Percentiles rank a stretch among this genome's conserved stretches.
Evolutionary conservation across 1,140 invertebrate genomes (phyloP).

Genomic region (Leptonema lineaticorne): DNA sequence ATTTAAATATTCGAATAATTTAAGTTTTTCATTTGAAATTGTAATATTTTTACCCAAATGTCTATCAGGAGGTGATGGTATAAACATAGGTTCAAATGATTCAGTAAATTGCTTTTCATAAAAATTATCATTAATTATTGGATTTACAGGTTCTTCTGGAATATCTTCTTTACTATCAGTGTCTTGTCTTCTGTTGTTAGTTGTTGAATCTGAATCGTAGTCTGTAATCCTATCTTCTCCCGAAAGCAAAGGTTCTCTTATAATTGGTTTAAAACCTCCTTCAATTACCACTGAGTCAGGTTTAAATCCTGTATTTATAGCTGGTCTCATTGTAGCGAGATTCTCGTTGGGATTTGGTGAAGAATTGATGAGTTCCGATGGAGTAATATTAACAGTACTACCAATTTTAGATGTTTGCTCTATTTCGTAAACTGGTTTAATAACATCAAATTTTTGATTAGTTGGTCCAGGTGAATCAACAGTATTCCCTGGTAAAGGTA

Average conservation of each 20-base stretch:
- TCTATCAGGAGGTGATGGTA: constrained; percentile 66
- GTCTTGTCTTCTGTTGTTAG: constrained; percentile 56
- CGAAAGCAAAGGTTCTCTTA: constrained; percentile 59
- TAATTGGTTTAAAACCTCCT: constrained; percentile 79
- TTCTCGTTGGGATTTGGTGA: constrained; percentile 45
- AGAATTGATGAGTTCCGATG: constrained; percentile 56
- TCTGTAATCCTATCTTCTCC: constrained; percentile 57
- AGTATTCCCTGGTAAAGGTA: constrained; percentile 39
- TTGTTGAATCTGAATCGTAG: constrained; percentile 50
- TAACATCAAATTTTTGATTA: constrained; percentile 31
- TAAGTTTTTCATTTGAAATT: constrained; percentile 50
- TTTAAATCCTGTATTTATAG: constrained; percentile 74
- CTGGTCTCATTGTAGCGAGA: constrained; percentile 49
- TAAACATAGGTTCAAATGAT: constrained; percentile 72
- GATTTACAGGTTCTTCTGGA: constrained; percentile 52
- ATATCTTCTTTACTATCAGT: constrained; percentile 55
- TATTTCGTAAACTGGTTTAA: constrained; percentile 41
- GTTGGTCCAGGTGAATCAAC: constrained; percentile 34
- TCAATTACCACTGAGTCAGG: constrained; percentile 78
- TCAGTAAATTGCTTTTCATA: constrained; percentile 55
- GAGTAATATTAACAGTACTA: constrained; percentile 48
- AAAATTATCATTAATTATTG: constrained; percentile 36
- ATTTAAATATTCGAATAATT: constrained; percentile 47
- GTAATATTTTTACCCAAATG: constrained; percentile 50
- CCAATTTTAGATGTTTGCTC: constrained; percentile 37